Evolutionary conservation across 2,113 vertebrate genomes (phyloP).

Genomic region (Cryptotis parvus): DNA sequence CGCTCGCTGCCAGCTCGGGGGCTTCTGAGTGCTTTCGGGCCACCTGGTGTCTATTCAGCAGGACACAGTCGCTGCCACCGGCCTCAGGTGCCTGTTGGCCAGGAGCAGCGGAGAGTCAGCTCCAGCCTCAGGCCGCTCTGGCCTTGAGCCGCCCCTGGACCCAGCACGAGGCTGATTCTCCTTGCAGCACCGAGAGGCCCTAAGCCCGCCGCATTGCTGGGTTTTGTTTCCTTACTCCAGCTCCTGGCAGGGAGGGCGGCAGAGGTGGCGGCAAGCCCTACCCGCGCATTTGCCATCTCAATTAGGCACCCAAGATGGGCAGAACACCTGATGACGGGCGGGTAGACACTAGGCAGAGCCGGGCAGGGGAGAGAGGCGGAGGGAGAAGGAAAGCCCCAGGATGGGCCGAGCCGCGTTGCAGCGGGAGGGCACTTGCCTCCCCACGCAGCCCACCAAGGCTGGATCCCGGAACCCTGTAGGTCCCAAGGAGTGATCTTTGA

Average conservation of each 20-base stretch:
- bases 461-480: too few species aligned
- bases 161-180: not conserved
- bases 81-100: conserved; percentile 52
- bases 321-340: conserved; percentile 39
- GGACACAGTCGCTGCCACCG: not conserved
- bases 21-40: conserved; percentile 16
- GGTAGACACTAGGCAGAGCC: fast-evolving
- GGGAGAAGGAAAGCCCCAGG: too few species aligned
- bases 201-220: not conserved
- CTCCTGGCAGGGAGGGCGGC: conserved; percentile 67
- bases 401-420: too few species aligned
- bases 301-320: conserved; percentile 67
- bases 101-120: not conserved
- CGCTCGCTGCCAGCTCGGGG: not conserved
- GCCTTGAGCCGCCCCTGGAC: not conserved
- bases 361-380: not conserved
- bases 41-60: conserved; percentile 64
- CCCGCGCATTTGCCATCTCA: conserved; percentile 75
- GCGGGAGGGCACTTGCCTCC: too few species aligned
- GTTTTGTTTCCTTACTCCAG: conserved; percentile 53
- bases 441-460: too few species aligned
- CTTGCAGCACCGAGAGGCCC: not conserved
- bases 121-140: not conserved
- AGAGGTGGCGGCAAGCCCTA: conserved; percentile 68
- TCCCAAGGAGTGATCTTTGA: too few species aligned